phyloP scores from a whole-genome alignment of 2,113 vertebrate genomes.

The Steatornis caripensis region DNA sequence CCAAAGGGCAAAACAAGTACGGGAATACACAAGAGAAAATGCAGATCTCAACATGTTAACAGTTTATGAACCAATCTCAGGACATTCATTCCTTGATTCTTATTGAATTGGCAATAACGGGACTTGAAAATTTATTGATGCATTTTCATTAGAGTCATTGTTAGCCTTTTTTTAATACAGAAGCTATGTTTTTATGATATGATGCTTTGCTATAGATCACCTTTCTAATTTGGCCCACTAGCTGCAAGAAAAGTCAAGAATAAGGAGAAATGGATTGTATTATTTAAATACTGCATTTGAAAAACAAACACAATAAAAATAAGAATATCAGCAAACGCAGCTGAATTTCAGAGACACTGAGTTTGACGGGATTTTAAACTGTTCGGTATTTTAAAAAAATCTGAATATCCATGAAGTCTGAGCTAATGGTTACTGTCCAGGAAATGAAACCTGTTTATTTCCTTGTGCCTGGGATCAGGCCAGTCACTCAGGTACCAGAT shows the following conservation, averaged over 20 bases:
- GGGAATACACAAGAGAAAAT: slow-evolving; percentile 70
- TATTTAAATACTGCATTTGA: not conserved
- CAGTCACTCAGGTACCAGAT: not conserved
- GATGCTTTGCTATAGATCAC: not conserved
- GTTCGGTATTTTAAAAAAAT: not conserved
- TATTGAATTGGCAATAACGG: not conserved
- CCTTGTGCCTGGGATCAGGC: not conserved
- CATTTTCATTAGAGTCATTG: not conserved
- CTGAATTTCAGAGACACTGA: not conserved
- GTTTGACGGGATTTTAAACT: not conserved
- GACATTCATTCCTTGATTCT: not conserved
- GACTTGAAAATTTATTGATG: not conserved
- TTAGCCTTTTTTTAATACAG: not conserved
- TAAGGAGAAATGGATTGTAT: not conserved
- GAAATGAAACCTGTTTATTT: slow-evolving; percentile 16
- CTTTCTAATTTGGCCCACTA: not conserved
- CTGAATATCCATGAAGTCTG: not conserved
- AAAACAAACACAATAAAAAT: not conserved
- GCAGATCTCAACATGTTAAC: slow-evolving; percentile 67
- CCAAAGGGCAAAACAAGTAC: slow-evolving; percentile 62
- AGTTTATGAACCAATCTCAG: slow-evolving; percentile 36
- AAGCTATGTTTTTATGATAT: not conserved
- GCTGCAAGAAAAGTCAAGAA: not conserved
- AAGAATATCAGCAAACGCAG: not conserved
- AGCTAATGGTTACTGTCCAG: not conserved